Conservation (phyloP, 2,888 invertebrate species). For the Xylota segnis region DNA sequence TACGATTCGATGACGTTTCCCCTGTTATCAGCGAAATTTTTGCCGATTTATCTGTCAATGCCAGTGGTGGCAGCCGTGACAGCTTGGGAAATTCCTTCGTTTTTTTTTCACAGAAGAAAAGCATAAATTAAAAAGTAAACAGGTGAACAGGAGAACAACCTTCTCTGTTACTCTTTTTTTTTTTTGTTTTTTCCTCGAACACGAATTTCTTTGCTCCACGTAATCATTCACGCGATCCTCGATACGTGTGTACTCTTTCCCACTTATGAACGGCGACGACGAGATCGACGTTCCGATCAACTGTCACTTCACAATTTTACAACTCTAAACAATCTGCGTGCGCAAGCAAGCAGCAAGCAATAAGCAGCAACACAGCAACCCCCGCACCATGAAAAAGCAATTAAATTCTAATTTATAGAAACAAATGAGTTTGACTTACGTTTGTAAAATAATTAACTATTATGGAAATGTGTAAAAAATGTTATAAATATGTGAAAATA, state of each 20-base stretch:
- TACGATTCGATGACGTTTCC: slow-evolving; percentile 50
- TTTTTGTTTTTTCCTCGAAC: too few relatives aligned
- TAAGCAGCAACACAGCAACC: too few relatives aligned
- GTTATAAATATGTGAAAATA: slow-evolving; percentile 59
- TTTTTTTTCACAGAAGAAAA: background rate
- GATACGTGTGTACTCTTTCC: slow-evolving; percentile 51
- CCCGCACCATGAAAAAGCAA: slow-evolving; percentile 42
- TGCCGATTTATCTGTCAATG: slow-evolving; percentile 30
- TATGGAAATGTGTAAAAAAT: slow-evolving; percentile 59
- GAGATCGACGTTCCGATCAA: slow-evolving; percentile 47
- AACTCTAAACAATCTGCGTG: slow-evolving; percentile 29
- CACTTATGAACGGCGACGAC: slow-evolving; percentile 14
- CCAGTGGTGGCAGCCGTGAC: background rate
- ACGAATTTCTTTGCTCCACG: slow-evolving; percentile 56
- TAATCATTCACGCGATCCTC: slow-evolving; percentile 72
- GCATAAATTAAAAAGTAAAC: slow-evolving; percentile 17
- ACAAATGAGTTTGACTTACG: slow-evolving; percentile 60
- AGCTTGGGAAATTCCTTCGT: slow-evolving; percentile 9
- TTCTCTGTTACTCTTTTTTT: slow-evolving; percentile 12
- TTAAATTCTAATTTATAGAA: slow-evolving; percentile 31
- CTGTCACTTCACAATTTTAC: slow-evolving; percentile 70
- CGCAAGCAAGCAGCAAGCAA: slow-evolving; percentile 27
- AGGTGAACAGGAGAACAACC: slow-evolving; percentile 28
- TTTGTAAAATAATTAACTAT: slow-evolving; percentile 63
- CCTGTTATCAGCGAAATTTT: slow-evolving; percentile 36